A percentile compares a stretch with the other conserved stretches of the same genome.
Conservation (phyloP, 2,797 vertebrate genomes). For the Poeciliopsis presidionis region DNA sequence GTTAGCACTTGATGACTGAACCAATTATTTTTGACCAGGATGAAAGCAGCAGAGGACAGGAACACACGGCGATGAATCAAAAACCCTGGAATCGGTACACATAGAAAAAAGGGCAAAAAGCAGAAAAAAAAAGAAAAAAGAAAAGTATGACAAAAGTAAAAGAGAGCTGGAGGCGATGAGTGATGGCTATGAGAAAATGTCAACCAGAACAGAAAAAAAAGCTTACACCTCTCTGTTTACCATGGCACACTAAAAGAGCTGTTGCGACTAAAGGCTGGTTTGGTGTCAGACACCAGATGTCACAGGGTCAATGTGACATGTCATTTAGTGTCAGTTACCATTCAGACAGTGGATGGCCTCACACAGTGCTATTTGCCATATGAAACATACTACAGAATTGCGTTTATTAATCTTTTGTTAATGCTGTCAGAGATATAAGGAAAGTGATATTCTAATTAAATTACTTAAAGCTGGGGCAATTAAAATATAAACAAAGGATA, state of each 20-base stretch:
- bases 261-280: conserved; percentile 40
- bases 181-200: conserved; percentile 22
- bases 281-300: conserved; percentile 52
- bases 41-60: conserved; percentile 18
- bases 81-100: conserved; percentile 2
- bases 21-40: conserved; percentile 19
- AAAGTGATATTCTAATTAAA: too few species aligned
- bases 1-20: conserved; percentile 41
- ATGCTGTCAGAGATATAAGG: conserved; percentile 8
- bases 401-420: conserved; percentile 1
- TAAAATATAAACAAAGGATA: conserved; percentile 22
- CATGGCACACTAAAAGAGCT: conserved; percentile 40
- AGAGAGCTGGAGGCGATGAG: conserved; percentile 24
- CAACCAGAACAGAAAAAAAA: conserved; percentile 29
- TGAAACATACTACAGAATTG: neutral
- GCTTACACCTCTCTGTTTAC: neutral
- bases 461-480: neutral
- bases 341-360: conserved; percentile 39
- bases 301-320: conserved; percentile 40
- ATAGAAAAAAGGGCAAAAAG: conserved; percentile 25
- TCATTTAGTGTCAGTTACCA: conserved; percentile 43
- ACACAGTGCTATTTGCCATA: neutral
- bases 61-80: conserved; percentile 18
- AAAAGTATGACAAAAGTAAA: conserved; percentile 23
- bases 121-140: too few species aligned